Base-by-base conservation (phyloP, 2,888 invertebrate species). In the Netelia inedita region DNA sequence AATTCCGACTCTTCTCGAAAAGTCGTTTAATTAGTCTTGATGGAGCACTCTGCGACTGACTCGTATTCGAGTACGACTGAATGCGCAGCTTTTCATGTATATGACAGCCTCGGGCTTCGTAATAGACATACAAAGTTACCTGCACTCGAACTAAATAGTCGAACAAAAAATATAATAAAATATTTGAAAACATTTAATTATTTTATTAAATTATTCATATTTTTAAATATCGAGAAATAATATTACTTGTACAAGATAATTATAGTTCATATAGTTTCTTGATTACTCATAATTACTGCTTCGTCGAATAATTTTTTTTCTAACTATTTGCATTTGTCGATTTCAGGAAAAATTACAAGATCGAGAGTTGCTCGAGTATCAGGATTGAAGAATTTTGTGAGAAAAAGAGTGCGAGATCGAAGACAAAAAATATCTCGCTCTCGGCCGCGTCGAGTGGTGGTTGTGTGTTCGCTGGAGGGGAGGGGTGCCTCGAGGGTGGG, bases 401-500 rank as follows among this genome's bases (percentile, higher is more conserved):
- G 61, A 35, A 6, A 46, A 21, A 10, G 19, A 16, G 57, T 2
- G 16, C 1, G 8, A 19, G 19, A 57, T 16, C 9, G 16, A 16
- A 57, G 57, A 57, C 16, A n/a, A 57, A 16, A 9, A 19, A 57
- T 46, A 2, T 10, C 21, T 6, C n/a, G 57, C 8, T 59, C 80
- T 69, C 76, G 80, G 79, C 19, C 80, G 71, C 84, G 82, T 86
- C 53, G 80, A 65, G 82, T 82, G 80, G 72, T 68, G 80, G 72
- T 80, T 69, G 86, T 85, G 86, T 87, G 88, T 88, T 86, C 82
- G 89, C 80, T 86, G 87, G 85, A 90, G 86, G 87, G 88, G 88
- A 87, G 87, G 85, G 85, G 86, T 88, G 87, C 90, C 89, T 88
- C 86, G 75, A 88, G 89, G 91, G 89, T 89, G 91, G 90, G 91